phyloP scores from a whole-genome alignment of 2,888 invertebrate species.

The Pyrrhosoma nymphula region DNA sequence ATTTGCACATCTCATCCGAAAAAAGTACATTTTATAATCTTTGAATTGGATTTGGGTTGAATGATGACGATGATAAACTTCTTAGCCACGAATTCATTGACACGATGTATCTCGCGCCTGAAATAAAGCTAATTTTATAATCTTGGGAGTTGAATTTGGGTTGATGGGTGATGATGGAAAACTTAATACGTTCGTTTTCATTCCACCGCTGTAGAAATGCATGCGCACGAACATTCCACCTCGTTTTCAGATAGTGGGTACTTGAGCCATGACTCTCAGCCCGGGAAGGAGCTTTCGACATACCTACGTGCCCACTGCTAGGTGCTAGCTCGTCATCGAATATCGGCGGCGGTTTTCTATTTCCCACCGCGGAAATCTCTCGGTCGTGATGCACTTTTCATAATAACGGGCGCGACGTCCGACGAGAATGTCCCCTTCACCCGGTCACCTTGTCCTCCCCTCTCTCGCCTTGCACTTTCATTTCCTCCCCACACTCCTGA shows the following conservation, averaged over 20 bases:
- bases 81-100: too few relatives aligned
- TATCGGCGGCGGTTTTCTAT: neutral
- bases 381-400: slow-evolving; percentile 23
- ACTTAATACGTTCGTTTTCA: neutral
- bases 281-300: neutral
- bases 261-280: neutral
- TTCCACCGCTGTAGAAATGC: neutral
- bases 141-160: too few relatives aligned
- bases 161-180: too few relatives aligned
- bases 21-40: too few relatives aligned
- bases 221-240: neutral
- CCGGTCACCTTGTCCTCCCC: neutral
- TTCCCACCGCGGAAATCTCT: slow-evolving; percentile 18
- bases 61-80: too few relatives aligned
- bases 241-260: neutral
- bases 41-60: too few relatives aligned
- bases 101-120: too few relatives aligned
- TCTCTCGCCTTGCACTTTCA: neutral
- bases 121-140: too few relatives aligned
- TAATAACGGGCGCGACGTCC: slow-evolving; percentile 7
- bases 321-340: neutral
- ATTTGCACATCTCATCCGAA: too few relatives aligned
- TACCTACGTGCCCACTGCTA: neutral
- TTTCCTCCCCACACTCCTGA: neutral
- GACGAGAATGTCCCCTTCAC: slow-evolving; percentile 37